These are phyloP conservation scores for Psilopogon haemacephalus DNA, from an alignment of 2,113 vertebrate species.

Conservation along the genomic window DNA sequence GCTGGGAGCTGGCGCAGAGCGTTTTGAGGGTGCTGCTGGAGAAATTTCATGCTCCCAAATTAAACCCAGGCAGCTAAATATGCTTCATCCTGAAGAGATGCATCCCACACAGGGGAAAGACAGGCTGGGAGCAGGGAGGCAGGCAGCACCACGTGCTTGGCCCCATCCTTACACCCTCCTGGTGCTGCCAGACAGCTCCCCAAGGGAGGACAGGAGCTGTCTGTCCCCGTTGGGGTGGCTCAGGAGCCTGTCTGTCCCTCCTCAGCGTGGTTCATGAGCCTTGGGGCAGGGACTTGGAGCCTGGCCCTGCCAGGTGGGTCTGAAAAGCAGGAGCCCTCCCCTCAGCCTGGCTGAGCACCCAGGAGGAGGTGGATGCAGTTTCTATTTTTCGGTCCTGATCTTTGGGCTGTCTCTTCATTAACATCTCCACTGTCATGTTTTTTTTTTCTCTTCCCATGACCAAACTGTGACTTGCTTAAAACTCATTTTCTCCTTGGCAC, in stretches of 20 bases:
- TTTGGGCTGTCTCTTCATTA: slow-evolving; percentile 38
- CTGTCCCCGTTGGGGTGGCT: neutral
- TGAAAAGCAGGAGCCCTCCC: neutral
- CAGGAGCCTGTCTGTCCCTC: neutral
- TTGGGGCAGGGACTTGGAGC: neutral
- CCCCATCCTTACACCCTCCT: neutral
- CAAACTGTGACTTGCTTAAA: neutral
- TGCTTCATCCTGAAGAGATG: neutral
- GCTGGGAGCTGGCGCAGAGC: neutral
- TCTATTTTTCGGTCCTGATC: neutral
- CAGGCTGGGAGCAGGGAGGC: neutral
- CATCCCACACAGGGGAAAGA: neutral
- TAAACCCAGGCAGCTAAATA: neutral
- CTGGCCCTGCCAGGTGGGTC: neutral
- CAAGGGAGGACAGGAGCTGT: neutral
- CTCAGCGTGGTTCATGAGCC: neutral
- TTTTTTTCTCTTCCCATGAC: neutral
- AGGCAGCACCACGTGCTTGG: neutral
- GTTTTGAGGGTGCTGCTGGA: neutral
- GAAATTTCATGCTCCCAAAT: fast-evolving
- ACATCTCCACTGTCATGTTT: slow-evolving; percentile 36
- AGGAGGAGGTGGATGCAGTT: neutral
- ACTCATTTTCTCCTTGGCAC: slow-evolving; percentile 48
- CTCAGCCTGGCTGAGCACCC: slow-evolving; percentile 5
- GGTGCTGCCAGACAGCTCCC: neutral